Conservation (phyloP, 2,888 invertebrate species). For the Drosophila histrio region DNA sequence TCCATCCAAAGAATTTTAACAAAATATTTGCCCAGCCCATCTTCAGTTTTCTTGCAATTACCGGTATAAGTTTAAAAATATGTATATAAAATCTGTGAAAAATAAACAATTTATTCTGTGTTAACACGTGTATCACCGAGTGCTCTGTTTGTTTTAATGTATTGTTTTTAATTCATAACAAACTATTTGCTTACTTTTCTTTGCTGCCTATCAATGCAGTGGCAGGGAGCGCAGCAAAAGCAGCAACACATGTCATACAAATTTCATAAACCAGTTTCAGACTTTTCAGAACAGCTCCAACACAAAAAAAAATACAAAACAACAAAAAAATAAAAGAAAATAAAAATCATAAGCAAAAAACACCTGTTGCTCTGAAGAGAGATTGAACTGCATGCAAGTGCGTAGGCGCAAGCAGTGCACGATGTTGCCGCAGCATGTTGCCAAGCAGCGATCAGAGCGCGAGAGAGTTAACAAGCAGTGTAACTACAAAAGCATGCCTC, state of each 20-base stretch:
- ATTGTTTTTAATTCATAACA: constrained; percentile 2
- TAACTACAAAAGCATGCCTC: too few relatives aligned
- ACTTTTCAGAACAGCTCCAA: constrained; percentile 19
- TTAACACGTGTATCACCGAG: neutral
- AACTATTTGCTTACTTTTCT: constrained; percentile 7
- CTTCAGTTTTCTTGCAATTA: neutral
- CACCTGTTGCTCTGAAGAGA: constrained; percentile 37
- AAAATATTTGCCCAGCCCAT: neutral
- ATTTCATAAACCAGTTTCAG: constrained; percentile 31
- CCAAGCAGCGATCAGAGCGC: constrained; percentile 5
- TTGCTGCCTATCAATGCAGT: constrained; percentile 46
- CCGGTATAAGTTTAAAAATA: neutral
- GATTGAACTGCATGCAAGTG: constrained; percentile 22
- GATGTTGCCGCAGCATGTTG: constrained; percentile 16
- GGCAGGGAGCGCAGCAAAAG: constrained; percentile 68
- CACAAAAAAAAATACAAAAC: constrained; percentile 13
- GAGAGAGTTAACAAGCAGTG: neutral
- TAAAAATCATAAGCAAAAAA: constrained; percentile 21
- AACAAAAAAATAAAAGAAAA: constrained; percentile 9
- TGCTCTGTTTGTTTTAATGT: neutral
- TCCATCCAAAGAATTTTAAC: neutral
- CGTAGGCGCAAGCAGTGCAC: constrained; percentile 37
- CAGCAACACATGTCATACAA: constrained; percentile 5
- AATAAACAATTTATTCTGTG: neutral
- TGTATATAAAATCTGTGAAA: neutral